Conservation (phyloP, 2,113 vertebrate genomes). For the Leucosticte australis region DNA sequence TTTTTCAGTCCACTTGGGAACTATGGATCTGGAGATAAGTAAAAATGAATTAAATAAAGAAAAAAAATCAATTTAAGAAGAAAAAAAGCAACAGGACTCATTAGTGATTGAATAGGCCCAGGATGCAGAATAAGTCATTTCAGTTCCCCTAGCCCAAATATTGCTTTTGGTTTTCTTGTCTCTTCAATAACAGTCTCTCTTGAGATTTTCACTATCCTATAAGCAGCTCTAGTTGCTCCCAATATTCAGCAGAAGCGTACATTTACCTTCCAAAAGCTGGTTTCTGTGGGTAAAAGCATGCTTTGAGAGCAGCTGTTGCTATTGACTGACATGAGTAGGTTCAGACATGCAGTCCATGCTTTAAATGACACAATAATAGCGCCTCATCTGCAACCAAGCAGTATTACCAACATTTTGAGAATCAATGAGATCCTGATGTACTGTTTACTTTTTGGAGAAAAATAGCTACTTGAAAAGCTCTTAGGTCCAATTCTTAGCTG, state of each 20-base stretch:
- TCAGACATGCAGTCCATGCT: neutral
- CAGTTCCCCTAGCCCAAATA: neutral
- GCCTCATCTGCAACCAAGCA: neutral
- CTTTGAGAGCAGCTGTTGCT: neutral
- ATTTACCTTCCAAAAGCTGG: neutral
- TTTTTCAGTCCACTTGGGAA: neutral
- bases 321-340: neutral
- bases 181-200: neutral
- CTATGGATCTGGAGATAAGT: neutral
- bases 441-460: neutral
- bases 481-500: neutral
- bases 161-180: neutral
- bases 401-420: neutral
- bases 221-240: neutral
- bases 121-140: neutral
- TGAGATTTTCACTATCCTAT: neutral
- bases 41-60: neutral
- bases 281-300: neutral
- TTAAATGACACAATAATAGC: neutral
- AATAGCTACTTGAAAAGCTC: neutral
- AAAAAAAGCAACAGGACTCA: neutral
- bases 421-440: neutral
- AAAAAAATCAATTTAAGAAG: neutral
- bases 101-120: neutral
- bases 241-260: neutral